Conservation (phyloP, 1,140 invertebrate genomes). For the Brachionus calyciflorus region DNA sequence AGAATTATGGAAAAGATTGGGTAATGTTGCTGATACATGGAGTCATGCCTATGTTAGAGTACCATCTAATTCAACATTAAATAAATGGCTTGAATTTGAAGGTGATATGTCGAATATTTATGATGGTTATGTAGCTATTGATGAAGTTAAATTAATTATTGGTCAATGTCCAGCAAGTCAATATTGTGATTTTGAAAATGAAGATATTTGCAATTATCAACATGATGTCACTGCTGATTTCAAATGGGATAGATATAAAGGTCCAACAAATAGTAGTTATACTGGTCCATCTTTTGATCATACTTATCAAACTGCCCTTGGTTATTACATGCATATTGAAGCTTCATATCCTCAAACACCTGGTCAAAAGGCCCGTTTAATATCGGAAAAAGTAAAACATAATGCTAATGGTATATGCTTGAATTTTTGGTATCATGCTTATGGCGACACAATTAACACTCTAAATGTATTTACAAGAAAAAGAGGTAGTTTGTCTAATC, state of each 20-base stretch:
- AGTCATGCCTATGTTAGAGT: slow-evolving; percentile 39
- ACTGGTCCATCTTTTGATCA: slow-evolving; percentile 67
- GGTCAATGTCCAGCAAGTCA: slow-evolving; percentile 45
- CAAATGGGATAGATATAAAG: slow-evolving; percentile 70
- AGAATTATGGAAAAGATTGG: slow-evolving; percentile 26
- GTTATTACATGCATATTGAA: slow-evolving; percentile 45
- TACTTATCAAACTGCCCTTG: slow-evolving; percentile 35
- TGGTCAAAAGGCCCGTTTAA: slow-evolving; percentile 50
- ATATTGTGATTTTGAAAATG: slow-evolving; percentile 70
- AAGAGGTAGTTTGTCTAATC: slow-evolving; percentile 50
- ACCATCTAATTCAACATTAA: not conserved
- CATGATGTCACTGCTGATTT: slow-evolving; percentile 73
- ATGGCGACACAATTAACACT: slow-evolving; percentile 50
- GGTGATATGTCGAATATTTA: slow-evolving; percentile 17
- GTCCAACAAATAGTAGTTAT: slow-evolving; percentile 64
- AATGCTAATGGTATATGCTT: slow-evolving; percentile 44
- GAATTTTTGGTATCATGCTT: slow-evolving; percentile 53
- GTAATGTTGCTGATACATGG: slow-evolving; percentile 27
- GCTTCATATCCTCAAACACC: slow-evolving; percentile 33
- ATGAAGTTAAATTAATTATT: slow-evolving; percentile 33
- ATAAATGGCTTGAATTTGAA: slow-evolving; percentile 35
- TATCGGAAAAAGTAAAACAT: slow-evolving; percentile 45
- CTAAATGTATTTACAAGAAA: slow-evolving; percentile 54
- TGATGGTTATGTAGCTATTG: slow-evolving; percentile 44
- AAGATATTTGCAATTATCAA: slow-evolving; percentile 70